These are phyloP conservation scores for Adelosebastes latens DNA, from an alignment of 2,797 vertebrate species.

Conservation along the genomic window DNA sequence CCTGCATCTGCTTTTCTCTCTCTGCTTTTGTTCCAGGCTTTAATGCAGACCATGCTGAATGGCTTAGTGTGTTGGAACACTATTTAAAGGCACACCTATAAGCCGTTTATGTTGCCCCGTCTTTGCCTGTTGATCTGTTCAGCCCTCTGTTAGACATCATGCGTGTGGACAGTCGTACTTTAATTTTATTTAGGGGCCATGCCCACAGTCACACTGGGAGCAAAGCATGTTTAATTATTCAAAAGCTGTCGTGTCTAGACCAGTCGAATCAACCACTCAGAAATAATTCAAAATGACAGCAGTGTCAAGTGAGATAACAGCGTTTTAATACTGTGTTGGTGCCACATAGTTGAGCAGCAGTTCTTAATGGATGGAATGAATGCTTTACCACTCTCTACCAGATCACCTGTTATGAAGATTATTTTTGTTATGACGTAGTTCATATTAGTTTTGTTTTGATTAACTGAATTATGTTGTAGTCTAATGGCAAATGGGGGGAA, in stretches of 20 bases:
- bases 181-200: conserved; percentile 32
- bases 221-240: conserved; percentile 53
- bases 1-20: conserved; percentile 73
- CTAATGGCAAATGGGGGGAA: not conserved
- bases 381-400: conserved; percentile 12
- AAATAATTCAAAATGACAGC: conserved; percentile 62
- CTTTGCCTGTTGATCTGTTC: conserved; percentile 46
- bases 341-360: conserved; percentile 31
- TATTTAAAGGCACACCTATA: conserved; percentile 74
- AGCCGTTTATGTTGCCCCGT: conserved; percentile 52
- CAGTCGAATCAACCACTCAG: conserved; percentile 33
- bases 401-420: not conserved
- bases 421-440: not conserved
- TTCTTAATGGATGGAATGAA: conserved; percentile 9
- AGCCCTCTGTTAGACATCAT: conserved; percentile 33
- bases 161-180: conserved; percentile 12
- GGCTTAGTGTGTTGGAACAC: conserved; percentile 59
- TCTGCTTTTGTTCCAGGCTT: conserved; percentile 73
- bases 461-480: not conserved
- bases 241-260: conserved; percentile 42
- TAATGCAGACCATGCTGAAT: conserved; percentile 67
- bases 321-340: conserved; percentile 17
- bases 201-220: conserved; percentile 12
- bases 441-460: not conserved
- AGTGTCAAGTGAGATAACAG: conserved; percentile 64